Evolutionary conservation across 2,888 invertebrate species (phyloP), one percentile per base, ranked within the genome.

Genomic region (Biston betularia): DNA sequence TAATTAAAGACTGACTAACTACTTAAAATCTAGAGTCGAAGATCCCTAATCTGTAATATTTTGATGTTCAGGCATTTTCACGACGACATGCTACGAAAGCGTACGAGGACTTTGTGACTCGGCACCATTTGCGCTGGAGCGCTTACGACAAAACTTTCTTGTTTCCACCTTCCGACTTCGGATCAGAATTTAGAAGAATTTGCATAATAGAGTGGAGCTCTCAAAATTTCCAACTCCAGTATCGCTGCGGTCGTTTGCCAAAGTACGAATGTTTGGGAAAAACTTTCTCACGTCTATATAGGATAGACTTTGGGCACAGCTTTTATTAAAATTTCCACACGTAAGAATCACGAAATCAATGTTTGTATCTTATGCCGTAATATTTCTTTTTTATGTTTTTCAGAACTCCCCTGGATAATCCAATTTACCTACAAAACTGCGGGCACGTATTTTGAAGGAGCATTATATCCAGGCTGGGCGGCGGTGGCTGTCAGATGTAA

Each of bases 141-240:
- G n/a, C 35, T 50, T 50, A 50, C 35, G 34, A 35, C n/a, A 4
- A 35, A 52, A 52, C 14, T 33, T 49, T 38, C 38, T 6, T 8
- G 15, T 52, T 6, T 35, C 52, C 35, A 50, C 34, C 35, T 52
- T n/a, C 10, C 52, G 38, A 38, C 38, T 53, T 53, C 14, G 38
- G 10, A 53, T 15, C 15, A 15, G 11, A 53, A 35, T 52, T 38
- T 14, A 35, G 35, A 52, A 52, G 10, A 33, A 69, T 68, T 53
- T 63, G 57, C 58, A 65, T 69, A 69, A 65, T 68, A 61, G 59
- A 55, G 14, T 53, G 38, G 58, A 63, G 58, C 59, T 70, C 53
- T n/a, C 45, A 40, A 65, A 63, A 54, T 55, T 56, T 44, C 14
- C 15, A 15, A 45, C 57, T 14, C 50, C 35, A 11, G 52, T 15